phyloP scores from a whole-genome alignment of 2,888 invertebrate genomes.

The Lutraria lutraria region DNA sequence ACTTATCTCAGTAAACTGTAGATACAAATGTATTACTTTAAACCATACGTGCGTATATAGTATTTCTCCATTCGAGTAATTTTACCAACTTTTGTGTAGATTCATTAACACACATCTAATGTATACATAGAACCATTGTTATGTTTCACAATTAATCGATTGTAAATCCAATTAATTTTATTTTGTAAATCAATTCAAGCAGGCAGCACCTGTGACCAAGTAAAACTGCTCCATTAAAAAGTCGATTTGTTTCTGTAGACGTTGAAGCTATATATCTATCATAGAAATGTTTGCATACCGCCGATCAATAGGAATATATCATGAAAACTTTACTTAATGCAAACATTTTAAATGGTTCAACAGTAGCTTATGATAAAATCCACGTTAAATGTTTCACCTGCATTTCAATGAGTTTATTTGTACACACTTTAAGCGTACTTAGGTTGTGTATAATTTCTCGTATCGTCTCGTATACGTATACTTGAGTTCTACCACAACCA shows the following conservation, averaged over 20 bases:
- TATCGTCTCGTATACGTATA: neutral
- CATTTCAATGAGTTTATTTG: constrained; percentile 24
- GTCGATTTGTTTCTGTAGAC: constrained; percentile 23
- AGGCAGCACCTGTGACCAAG: constrained; percentile 31
- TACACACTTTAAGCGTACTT: constrained; percentile 11
- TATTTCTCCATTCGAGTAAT: neutral
- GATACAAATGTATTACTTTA: neutral
- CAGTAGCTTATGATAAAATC: constrained; percentile 32
- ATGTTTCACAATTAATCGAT: constrained; percentile 29
- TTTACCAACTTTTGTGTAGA: neutral
- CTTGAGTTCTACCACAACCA: neutral
- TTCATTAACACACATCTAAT: neutral
- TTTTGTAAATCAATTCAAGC: constrained; percentile 38
- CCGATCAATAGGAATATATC: constrained; percentile 42
- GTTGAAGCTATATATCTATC: constrained; percentile 31
- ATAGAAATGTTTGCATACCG: constrained; percentile 27
- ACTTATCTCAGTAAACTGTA: neutral
- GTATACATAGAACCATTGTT: constrained; percentile 14
- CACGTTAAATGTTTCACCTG: constrained; percentile 18
- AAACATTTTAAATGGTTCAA: constrained; percentile 24
- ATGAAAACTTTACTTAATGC: neutral
- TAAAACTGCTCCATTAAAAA: constrained; percentile 40
- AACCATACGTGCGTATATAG: neutral
- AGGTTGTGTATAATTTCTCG: neutral
- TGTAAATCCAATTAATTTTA: constrained; percentile 36